Base-by-base conservation (phyloP, 2,113 vertebrate genomes). In the Camelus bactrianus region DNA sequence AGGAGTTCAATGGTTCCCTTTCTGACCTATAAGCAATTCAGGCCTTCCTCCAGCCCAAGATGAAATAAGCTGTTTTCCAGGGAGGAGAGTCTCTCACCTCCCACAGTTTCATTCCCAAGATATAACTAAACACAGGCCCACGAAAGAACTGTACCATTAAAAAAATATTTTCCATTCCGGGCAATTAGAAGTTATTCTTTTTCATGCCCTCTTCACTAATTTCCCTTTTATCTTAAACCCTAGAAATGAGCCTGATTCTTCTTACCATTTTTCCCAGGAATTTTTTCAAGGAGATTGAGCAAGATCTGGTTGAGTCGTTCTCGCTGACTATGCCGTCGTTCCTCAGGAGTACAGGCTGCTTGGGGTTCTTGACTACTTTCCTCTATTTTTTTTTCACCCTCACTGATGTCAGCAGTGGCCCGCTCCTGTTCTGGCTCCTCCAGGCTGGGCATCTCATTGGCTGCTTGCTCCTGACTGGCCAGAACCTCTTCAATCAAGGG, bases 301-400 rank as follows among this genome's bases (percentile, higher is more conserved):
- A 99, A 98, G 76, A 99, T 99, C 97, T 99, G 99, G 98, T 99
- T 99, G 42, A 99, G 99, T 15, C 99, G 98, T n/a, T 99, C 99
- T 56, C 99, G 98, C 97, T 99, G 99, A 2, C 97, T 98, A 56
- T 99, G 99, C 95, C 99, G 98, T 93, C 98, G 98, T 72, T 99
- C 99, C 97, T 99, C 99, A 70, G 97, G 99, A 97, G 77, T 99
- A 96, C 98, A 98, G 97, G 98, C 24, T 96, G 98, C 64, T n/a
- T 93, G 1, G 85, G 91, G 16, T 75, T 97, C 97, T 0, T 92
- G 85, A 67, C 9, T 86, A 81, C 8, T 35, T 35, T 98, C 98
- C 9, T 98, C 98, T 24, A 26, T 77, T 28, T 98, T 98, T 5
- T 98, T 98, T 0, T 98, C 98, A 0, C 48, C 24, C 30, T 99